Base-by-base conservation (phyloP, 1,140 invertebrate species). In the Hyles euphorbiae region DNA sequence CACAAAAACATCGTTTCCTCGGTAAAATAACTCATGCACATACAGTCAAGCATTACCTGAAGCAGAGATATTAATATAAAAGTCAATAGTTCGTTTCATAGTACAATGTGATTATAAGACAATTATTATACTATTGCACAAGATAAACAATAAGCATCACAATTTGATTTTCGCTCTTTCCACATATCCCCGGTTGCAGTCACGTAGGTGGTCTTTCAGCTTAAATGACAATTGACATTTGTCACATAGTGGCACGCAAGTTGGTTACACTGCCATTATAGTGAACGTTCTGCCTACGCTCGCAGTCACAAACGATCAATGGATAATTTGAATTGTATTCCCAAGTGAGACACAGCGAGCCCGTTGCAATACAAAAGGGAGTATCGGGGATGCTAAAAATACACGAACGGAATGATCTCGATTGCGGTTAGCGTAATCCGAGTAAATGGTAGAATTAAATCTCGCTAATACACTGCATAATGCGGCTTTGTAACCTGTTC, bases 381-480 rank as follows among this genome's bases (percentile, higher is more conserved):
- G 32, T 40, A 34, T 60, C 12, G 34, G 36, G 45, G 56, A 65
- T 54, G 61, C 54, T 75, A 71, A 59, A 71, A 72, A 70, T 72
- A 76, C 72, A 63, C 56, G 60, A 45, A 34, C 45, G 60, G 54
- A 71, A 60, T 61, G 67, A 70, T 71, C 60, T 60, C 62, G 60
- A 64, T 59, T 78, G 79, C 65, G 79, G 79, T 82, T 75, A 46
- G 50, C 71, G 77, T 76, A 78, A 78, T 75, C 56, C 52, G 61
- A 74, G 67, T 70, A 62, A 72, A 67, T 64, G 56, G 65, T 68
- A 70, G 70, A 72, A 68, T 72, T 71, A 71, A 68, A 70, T 62
- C 67, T 63, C 53, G 56, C 63, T 65, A 63, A 56, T 34, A 47
- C 51, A 63, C 54, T 58, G 34, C 50, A 48, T 50, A 53, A 8